A percentile compares a stretch with the other conserved stretches of the same genome.
Conservation (phyloP, 2,888 invertebrate genomes). For the Hydrotaea cyrtoneurina region DNA sequence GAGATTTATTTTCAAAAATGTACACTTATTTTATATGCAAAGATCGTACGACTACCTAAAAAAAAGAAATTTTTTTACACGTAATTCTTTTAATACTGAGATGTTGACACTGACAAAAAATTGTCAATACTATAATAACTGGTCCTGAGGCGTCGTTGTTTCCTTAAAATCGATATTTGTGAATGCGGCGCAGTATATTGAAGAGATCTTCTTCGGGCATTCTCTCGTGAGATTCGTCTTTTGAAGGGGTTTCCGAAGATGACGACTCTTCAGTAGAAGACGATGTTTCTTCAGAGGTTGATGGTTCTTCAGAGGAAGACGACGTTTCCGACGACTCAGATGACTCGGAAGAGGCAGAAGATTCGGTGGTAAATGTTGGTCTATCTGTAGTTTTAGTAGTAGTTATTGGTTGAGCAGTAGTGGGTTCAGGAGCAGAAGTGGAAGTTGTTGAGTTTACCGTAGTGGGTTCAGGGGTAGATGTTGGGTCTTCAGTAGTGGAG, state of each 20-base stretch:
- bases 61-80: too few species aligned
- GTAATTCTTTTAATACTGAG: too few species aligned
- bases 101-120: too few species aligned
- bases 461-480: not conserved
- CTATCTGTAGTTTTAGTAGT: not conserved
- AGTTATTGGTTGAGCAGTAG: not conserved
- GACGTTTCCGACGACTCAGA: not conserved
- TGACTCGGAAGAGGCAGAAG: not conserved
- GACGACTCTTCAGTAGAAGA: not conserved
- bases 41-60: too few species aligned
- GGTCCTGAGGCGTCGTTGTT: too few species aligned
- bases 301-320: not conserved
- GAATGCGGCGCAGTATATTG: not conserved
- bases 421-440: not conserved
- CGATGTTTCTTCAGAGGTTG: not conserved
- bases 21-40: too few species aligned
- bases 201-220: not conserved
- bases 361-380: not conserved
- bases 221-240: not conserved
- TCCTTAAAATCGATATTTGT: not conserved
- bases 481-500: not conserved
- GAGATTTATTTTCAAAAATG: too few species aligned
- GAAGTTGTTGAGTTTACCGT: not conserved
- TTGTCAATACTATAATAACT: too few species aligned
- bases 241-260: not conserved